Evolutionary conservation across 92 coral and sea anemone genomes (phyloP).

Genomic region (Nematostella vectensis): DNA sequence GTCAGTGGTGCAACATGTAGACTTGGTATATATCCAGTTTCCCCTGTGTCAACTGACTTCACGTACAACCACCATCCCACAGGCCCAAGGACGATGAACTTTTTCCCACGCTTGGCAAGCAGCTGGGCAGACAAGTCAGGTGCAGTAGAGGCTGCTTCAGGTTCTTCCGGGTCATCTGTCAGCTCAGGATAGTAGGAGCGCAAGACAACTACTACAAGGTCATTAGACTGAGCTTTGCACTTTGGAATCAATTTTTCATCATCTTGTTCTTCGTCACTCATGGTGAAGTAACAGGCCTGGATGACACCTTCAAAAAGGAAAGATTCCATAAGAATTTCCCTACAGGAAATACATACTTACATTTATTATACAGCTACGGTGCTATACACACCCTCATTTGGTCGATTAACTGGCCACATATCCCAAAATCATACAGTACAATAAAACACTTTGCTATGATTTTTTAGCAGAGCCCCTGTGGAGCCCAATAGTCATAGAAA

Average conservation of each 20-base stretch:
- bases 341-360: too few relatives aligned
- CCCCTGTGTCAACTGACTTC: conserved; percentile 26
- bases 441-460: too few relatives aligned
- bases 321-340: too few relatives aligned
- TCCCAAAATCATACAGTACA: too few relatives aligned
- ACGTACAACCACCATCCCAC: conserved; percentile 91
- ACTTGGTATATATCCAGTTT: conserved; percentile 79
- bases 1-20: conserved; percentile 66
- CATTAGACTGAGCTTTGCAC: conserved; percentile 13
- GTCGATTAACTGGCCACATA: too few relatives aligned
- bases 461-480: too few relatives aligned
- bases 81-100: conserved; percentile 58
- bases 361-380: too few relatives aligned
- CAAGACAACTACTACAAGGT: conserved; percentile 39
- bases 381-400: too few relatives aligned
- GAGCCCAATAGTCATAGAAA: too few relatives aligned
- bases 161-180: conserved; percentile 43
- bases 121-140: conserved; percentile 71
- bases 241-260: conserved; percentile 11
- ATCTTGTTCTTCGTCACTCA: conserved; percentile 16
- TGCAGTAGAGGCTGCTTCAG: conserved; percentile 53
- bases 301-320: too few relatives aligned
- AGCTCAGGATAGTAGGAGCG: conserved; percentile 46
- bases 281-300: too few relatives aligned
- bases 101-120: conserved; percentile 59